phyloP scores from a whole-genome alignment of 2,888 invertebrate genomes.

The Plebejus argus region DNA sequence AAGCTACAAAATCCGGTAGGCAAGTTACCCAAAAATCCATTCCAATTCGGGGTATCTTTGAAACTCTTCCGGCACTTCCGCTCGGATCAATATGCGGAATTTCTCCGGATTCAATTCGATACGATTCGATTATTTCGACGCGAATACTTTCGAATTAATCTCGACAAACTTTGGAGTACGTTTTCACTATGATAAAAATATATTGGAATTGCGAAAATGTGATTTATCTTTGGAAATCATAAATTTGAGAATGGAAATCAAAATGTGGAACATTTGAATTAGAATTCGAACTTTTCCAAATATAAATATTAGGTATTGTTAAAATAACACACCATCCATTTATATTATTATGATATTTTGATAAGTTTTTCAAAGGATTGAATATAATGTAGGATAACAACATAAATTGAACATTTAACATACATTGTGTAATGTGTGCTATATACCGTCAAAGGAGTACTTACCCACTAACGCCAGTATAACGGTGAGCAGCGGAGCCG shows the following conservation, averaged over 20 bases:
- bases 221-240: too few relatives aligned
- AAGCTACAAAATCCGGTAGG: slow-evolving; percentile 1
- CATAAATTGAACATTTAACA: too few relatives aligned
- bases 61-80: slow-evolving; percentile 2
- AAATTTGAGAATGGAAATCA: too few relatives aligned
- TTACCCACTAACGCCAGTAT: slow-evolving; percentile 98
- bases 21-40: slow-evolving; percentile 3
- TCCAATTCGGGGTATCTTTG: neutral
- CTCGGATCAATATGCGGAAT: slow-evolving; percentile 11
- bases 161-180: neutral
- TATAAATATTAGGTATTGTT: too few relatives aligned
- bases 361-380: too few relatives aligned
- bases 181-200: neutral
- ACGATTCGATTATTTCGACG: slow-evolving; percentile 23
- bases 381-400: too few relatives aligned
- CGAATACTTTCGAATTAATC: slow-evolving; percentile 2
- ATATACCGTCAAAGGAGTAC: slow-evolving; percentile 59
- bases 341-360: too few relatives aligned
- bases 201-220: neutral
- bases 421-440: too few relatives aligned
- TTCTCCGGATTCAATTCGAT: slow-evolving; percentile 14
- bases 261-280: neutral
- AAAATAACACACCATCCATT: too few relatives aligned
- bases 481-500: slow-evolving; percentile 97
- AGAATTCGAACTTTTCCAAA: neutral